Evolutionary conservation across 1,140 invertebrate species (phyloP), one percentile per base, ranked within the genome.

Genomic region (Archivesica marissinica): DNA sequence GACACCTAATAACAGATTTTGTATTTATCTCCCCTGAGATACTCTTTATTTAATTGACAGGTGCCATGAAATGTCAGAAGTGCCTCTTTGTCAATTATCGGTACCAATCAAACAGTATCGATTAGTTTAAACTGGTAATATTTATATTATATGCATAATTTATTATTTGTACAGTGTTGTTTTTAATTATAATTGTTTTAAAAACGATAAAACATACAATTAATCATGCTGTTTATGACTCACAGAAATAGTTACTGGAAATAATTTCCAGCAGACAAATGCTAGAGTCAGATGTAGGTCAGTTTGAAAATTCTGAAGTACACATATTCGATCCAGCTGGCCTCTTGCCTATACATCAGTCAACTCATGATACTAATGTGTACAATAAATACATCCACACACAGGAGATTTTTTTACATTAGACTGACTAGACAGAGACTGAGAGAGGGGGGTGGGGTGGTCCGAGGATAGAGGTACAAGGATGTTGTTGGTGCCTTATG

Each of bases 41-140:
- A 76, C 33, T 76, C 74, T 50, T 72, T 13, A 76, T 56, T n/a
- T 56, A 66, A 38, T 76, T 76, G 74, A 76, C 74, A 76, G 74
- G 74, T 76, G 74, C 74, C 74, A 76, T 52, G 74, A 76, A 76
- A 75, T 56, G 50, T 35, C 20, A 9, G 17, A 41, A 23, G 20
- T 4, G 9, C 9, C 4, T 25, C 38, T 64, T 35, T 35, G 28
- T 64, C 59, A 17, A 35, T 1, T 17, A 64, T 1, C 38, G 50
- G 3, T 64, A n/a, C n/a, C 2, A 15, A 33, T 35, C 15, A 64
- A 35, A n/a, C n/a, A n/a, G n/a, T n/a, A 59, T 59, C 25, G 3
- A 28, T 59, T 9, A 28, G 6, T 59, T 28, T 59, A 11, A 28
- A 28, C 2, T 28, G 17, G 17, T 52, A 52, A n/a, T 52, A 23